Evolutionary conservation across 2,797 vertebrate genomes (phyloP).

Genomic region (Schizothorax lantsangensis): DNA sequence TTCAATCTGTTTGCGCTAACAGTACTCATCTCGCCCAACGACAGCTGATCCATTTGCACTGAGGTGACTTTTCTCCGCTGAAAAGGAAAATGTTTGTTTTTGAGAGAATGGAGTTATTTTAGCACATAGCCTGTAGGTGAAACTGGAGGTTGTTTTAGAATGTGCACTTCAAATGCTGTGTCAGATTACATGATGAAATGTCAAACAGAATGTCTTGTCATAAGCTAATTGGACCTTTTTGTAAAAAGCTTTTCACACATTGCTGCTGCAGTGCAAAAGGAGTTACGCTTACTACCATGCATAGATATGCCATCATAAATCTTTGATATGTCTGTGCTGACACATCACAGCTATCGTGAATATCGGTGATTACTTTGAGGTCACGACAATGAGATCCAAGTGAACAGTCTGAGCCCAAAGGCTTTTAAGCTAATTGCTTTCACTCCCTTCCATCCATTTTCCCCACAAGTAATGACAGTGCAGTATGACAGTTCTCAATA

Average conservation of each 20-base stretch:
- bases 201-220: not conserved
- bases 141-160: constrained; percentile 1
- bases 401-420: constrained; percentile 56
- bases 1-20: not conserved
- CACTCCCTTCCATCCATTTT: constrained; percentile 1
- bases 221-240: constrained; percentile 7
- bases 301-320: constrained; percentile 64
- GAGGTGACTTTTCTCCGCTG: not conserved
- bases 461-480: constrained; percentile 47
- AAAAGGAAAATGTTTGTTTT: constrained; percentile 26
- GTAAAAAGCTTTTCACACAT: constrained; percentile 4
- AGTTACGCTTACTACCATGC: not conserved
- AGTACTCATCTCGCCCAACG: not conserved
- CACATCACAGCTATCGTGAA: constrained; percentile 61
- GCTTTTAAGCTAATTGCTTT: constrained; percentile 78
- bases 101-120: not conserved
- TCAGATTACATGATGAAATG: constrained; percentile 6
- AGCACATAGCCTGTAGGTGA: constrained; percentile 1
- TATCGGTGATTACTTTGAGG: constrained; percentile 43
- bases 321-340: constrained; percentile 71
- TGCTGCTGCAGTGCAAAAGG: constrained; percentile 16
- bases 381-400: constrained; percentile 61
- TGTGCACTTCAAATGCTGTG: not conserved
- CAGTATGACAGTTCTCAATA: constrained; percentile 5
- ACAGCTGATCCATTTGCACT: constrained; percentile 36